These are phyloP conservation scores for Lepidurus apus DNA, from an alignment of 1,140 invertebrate genomes.

Conservation along the genomic window DNA sequence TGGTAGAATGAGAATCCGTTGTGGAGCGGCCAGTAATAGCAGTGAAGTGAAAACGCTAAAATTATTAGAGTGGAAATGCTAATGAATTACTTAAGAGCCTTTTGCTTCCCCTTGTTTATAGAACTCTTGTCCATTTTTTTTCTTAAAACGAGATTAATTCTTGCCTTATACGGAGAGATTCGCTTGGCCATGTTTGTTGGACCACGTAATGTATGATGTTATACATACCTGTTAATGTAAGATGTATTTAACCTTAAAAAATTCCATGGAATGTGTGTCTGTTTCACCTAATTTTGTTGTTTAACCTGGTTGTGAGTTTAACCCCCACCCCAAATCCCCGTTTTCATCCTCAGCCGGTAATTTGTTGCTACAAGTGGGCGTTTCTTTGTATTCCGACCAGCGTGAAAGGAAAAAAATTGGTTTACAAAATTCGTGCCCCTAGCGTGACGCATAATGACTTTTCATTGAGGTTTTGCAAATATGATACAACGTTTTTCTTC, in stretches of 20 bases:
- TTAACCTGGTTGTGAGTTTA: conserved; percentile 16
- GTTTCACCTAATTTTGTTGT: neutral
- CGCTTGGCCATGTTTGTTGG: neutral
- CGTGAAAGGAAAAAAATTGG: conserved; percentile 15
- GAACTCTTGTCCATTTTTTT: too few relatives aligned
- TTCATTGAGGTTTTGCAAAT: too few relatives aligned
- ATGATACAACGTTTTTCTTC: too few relatives aligned
- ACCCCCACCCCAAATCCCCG: neutral
- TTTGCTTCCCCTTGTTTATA: too few relatives aligned
- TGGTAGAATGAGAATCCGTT: too few relatives aligned
- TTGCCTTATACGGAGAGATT: neutral
- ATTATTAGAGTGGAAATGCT: too few relatives aligned
- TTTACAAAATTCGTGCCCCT: conserved; percentile 3
- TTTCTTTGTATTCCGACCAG: conserved; percentile 19
- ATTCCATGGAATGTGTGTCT: neutral
- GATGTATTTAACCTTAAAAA: neutral
- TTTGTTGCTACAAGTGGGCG: neutral
- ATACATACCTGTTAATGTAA: neutral
- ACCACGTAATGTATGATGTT: neutral
- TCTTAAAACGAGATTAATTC: neutral
- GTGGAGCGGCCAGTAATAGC: too few relatives aligned
- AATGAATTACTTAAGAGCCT: too few relatives aligned
- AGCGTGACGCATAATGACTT: too few relatives aligned
- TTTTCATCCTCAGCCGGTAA: neutral
- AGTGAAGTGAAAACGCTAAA: too few relatives aligned